A percentile compares a stretch with the other conserved stretches of the same genome.
These are phyloP conservation scores for Campoletis raptor DNA, from an alignment of 2,888 invertebrate species.

Conservation along the genomic window DNA sequence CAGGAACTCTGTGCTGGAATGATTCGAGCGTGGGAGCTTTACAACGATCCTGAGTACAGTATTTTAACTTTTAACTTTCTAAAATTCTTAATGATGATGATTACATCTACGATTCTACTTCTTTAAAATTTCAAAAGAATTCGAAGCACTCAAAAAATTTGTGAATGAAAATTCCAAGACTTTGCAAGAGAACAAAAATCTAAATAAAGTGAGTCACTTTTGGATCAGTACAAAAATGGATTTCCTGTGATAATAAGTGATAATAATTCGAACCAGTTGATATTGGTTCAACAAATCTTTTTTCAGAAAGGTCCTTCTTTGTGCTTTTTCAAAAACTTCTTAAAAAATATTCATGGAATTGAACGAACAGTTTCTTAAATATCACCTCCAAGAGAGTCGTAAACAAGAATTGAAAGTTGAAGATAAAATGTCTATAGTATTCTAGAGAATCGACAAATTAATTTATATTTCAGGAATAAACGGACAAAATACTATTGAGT, in stretches of 20 bases:
- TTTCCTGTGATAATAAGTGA: neutral
- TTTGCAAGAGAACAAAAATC: neutral
- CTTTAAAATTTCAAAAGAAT: neutral
- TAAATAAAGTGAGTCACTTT: neutral
- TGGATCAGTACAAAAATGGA: neutral
- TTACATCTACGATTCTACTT: neutral
- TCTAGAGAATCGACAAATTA: neutral
- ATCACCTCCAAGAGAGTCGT: too few species aligned
- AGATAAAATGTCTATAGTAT: too few species aligned
- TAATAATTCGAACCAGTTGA: too few species aligned
- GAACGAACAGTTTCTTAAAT: neutral
- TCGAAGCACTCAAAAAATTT: neutral
- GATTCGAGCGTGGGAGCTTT: slow-evolving; percentile 94
- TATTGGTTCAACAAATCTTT: too few species aligned
- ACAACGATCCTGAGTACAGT: slow-evolving; percentile 86
- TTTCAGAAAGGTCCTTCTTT: too few species aligned
- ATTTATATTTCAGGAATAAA: neutral
- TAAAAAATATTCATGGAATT: too few species aligned
- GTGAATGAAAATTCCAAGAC: neutral
- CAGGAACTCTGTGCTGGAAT: slow-evolving; percentile 93
- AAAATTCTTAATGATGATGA: slow-evolving; percentile 9
- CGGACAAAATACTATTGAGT: neutral
- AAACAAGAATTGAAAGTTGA: too few species aligned
- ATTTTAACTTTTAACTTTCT: neutral
- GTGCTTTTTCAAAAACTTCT: too few species aligned